Conservation (phyloP, 2,797 vertebrate genomes). For the Chrysocyon brachyurus region DNA sequence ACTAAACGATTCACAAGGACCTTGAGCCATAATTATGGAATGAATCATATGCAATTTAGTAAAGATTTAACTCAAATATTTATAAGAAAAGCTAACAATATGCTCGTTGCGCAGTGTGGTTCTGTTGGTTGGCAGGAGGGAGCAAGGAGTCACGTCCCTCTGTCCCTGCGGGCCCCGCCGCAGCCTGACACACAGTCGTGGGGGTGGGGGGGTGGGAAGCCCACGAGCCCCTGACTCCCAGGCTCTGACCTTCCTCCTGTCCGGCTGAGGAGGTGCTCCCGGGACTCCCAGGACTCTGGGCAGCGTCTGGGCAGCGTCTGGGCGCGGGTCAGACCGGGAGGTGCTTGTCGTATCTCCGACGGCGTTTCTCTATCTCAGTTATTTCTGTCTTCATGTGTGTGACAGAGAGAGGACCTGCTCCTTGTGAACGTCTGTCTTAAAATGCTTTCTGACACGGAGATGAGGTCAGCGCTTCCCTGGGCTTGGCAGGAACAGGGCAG, state of each 20-base stretch:
- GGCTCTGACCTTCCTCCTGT: neutral
- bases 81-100: slow-evolving; percentile 60
- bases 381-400: accelerated
- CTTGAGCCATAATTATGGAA: neutral
- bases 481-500: neutral
- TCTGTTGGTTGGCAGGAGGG: neutral
- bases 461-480: neutral
- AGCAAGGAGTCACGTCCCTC: accelerated
- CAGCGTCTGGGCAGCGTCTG: neutral
- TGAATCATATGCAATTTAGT: slow-evolving; percentile 47
- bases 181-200: too few relatives aligned
- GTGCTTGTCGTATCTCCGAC: accelerated
- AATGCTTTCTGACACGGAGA: accelerated
- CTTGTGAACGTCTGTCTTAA: neutral
- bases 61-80: slow-evolving; percentile 56
- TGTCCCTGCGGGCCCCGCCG: accelerated
- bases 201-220: neutral
- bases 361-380: accelerated
- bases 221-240: accelerated
- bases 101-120: neutral
- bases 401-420: accelerated
- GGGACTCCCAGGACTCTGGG: too few relatives aligned
- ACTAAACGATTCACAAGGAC: neutral
- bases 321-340: accelerated
- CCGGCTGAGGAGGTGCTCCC: neutral